Conservation (phyloP, 2,888 invertebrate genomes). For the Harmothoe impar region DNA sequence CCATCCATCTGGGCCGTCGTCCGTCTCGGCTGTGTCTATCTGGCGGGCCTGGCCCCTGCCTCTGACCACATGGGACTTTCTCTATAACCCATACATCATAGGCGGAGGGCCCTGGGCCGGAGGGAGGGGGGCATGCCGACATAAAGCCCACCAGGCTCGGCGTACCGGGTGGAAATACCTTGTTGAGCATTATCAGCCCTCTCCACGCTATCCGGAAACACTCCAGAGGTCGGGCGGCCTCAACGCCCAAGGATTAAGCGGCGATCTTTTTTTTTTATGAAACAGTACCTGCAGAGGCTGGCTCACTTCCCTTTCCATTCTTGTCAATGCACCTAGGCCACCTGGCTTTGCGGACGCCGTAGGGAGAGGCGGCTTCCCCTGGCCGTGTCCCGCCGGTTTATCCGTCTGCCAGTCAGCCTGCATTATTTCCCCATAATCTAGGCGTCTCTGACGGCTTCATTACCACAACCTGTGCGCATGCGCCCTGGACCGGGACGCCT, state of each 20-base stretch:
- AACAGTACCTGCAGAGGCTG: conserved; percentile 18
- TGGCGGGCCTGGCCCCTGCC: background rate
- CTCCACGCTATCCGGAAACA: conserved; percentile 59
- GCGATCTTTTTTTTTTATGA: conserved; percentile 45
- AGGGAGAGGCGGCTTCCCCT: background rate
- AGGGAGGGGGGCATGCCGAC: background rate
- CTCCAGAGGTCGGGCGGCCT: conserved; percentile 34
- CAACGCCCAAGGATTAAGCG: conserved; percentile 42
- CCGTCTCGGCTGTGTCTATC: conserved; percentile 31
- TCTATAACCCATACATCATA: conserved; percentile 61
- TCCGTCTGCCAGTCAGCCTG: conserved; percentile 45
- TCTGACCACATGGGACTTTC: conserved; percentile 38
- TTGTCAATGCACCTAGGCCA: conserved; percentile 42
- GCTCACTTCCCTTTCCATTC: conserved; percentile 51
- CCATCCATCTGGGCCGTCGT: conserved; percentile 36
- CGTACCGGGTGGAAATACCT: conserved; percentile 36
- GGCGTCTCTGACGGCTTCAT: conserved; percentile 53
- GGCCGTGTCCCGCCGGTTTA: background rate
- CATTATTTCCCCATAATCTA: conserved; percentile 58
- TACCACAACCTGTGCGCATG: conserved; percentile 34
- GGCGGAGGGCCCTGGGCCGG: background rate
- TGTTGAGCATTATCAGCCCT: conserved; percentile 59
- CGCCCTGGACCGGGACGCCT: background rate
- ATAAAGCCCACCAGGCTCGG: conserved; percentile 37
- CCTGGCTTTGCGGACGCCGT: background rate